Conservation (phyloP, 2,797 vertebrate species). For the Helarctos malayanus region DNA sequence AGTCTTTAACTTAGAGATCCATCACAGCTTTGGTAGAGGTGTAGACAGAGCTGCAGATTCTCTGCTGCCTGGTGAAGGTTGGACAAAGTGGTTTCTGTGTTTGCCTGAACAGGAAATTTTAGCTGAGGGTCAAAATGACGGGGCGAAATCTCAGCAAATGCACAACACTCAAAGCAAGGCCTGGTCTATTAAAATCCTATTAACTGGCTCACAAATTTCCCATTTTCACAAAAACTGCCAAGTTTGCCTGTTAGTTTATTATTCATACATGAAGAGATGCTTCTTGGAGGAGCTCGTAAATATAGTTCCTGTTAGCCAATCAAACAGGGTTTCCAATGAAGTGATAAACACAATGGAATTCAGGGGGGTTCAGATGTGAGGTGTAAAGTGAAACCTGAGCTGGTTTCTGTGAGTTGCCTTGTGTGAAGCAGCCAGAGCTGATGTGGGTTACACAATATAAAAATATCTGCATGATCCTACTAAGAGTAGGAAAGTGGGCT, state of each 20-base stretch:
- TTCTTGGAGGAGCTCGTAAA: constrained; percentile 81
- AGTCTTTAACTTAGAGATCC: not conserved
- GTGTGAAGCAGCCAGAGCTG: constrained; percentile 72
- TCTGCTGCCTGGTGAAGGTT: not conserved
- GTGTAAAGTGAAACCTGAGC: constrained; percentile 82
- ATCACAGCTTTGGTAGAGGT: not conserved
- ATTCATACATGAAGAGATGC: constrained; percentile 77
- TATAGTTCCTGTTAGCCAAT: constrained; percentile 82
- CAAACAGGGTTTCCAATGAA: constrained; percentile 76
- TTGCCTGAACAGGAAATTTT: constrained; percentile 71
- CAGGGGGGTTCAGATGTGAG: constrained; percentile 79
- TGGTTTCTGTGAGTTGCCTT: constrained; percentile 76
- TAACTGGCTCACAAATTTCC: constrained; percentile 86
- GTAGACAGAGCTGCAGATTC: not conserved
- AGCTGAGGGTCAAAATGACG: not conserved
- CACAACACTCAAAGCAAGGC: constrained; percentile 68
- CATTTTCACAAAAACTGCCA: constrained; percentile 82
- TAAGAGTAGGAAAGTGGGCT: constrained; percentile 65
- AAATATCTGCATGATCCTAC: constrained; percentile 72
- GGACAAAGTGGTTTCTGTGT: not conserved
- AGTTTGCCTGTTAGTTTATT: constrained; percentile 83
- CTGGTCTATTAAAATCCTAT: constrained; percentile 83
- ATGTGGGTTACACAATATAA: constrained; percentile 52
- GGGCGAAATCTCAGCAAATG: constrained; percentile 66
- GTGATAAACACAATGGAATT: constrained; percentile 82